phyloP scores from a whole-genome alignment of 2,113 vertebrate genomes.

The Chaetops frenatus region DNA sequence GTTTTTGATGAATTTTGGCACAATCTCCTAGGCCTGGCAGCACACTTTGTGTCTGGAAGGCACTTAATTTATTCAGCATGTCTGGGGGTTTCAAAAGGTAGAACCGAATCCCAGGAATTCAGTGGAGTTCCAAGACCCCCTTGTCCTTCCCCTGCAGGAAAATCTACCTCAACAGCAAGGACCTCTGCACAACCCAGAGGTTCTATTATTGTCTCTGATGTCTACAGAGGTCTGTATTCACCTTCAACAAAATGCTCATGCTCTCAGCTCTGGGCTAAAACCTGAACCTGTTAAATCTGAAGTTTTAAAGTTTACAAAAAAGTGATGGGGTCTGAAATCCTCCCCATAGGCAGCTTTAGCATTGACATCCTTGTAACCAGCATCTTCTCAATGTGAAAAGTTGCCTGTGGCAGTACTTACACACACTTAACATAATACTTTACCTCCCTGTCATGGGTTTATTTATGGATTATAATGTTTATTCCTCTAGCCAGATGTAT shows the following conservation, averaged over 20 bases:
- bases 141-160: neutral
- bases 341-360: neutral
- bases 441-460: neutral
- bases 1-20: neutral
- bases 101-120: neutral
- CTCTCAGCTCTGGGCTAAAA: neutral
- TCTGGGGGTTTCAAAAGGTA: neutral
- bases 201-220: neutral
- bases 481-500: neutral
- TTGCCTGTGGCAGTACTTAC: neutral
- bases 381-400: neutral
- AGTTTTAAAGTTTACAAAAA: neutral
- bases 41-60: neutral
- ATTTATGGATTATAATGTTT: neutral
- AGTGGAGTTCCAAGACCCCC: neutral
- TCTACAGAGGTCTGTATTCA: neutral
- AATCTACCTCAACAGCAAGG: neutral
- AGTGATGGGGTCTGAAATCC: neutral
- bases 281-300: neutral
- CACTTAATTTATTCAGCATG: neutral
- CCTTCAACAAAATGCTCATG: neutral
- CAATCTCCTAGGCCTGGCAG: neutral
- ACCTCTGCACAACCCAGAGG: rapidly evolving
- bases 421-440: neutral
- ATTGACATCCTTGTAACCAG: neutral